phyloP scores from a whole-genome alignment of 2,113 vertebrate genomes.

The Python bivittatus region DNA sequence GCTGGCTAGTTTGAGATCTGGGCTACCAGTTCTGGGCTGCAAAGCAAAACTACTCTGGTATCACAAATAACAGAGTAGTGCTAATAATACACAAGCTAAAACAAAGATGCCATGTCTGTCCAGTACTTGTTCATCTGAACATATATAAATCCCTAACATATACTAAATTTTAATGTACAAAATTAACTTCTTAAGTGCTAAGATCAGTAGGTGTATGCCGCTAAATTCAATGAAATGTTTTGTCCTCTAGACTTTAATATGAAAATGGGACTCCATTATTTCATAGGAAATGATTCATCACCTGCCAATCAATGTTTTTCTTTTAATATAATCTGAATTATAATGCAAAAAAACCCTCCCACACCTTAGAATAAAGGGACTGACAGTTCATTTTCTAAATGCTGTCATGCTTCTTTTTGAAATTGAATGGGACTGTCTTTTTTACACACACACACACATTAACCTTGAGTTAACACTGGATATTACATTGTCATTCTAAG shows the following conservation, averaged over 20 bases:
- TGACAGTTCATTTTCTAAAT: slow-evolving; percentile 63
- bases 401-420: slow-evolving; percentile 44
- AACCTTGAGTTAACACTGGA: not conserved
- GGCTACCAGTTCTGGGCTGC: not conserved
- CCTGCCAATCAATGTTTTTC: slow-evolving; percentile 47
- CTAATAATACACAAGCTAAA: not conserved
- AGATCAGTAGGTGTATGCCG: not conserved
- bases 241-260: not conserved
- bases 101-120: not conserved
- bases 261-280: slow-evolving; percentile 52
- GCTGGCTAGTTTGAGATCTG: not conserved
- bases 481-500: not conserved
- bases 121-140: not conserved
- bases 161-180: not conserved
- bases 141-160: not conserved
- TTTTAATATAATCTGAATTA: slow-evolving; percentile 8
- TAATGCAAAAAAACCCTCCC: slow-evolving; percentile 15
- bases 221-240: not conserved
- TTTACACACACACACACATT: slow-evolving; percentile 31
- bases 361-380: slow-evolving; percentile 53
- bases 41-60: not conserved
- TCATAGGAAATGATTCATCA: slow-evolving; percentile 58
- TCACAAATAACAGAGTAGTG: not conserved
- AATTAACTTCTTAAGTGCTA: not conserved
- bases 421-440: slow-evolving; percentile 31